Evolutionary conservation across 1,140 invertebrate species (phyloP).

Genomic region (Danaus plexippus): DNA sequence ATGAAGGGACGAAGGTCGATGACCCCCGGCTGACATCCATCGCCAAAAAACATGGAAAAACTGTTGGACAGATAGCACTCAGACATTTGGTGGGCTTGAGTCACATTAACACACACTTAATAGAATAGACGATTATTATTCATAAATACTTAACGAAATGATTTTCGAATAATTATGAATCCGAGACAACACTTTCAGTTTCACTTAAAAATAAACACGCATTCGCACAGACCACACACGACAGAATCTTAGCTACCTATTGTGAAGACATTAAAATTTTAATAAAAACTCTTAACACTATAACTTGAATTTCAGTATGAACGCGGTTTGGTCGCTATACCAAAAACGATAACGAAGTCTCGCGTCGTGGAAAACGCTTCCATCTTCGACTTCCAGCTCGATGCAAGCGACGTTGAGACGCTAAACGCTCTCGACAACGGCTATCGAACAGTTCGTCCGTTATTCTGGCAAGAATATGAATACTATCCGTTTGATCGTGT

Average conservation of each 20-base stretch:
- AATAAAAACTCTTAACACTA: conserved; percentile 29
- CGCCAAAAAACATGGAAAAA: conserved; percentile 79
- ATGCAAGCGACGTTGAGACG: conserved; percentile 71
- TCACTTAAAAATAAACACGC: too few relatives aligned
- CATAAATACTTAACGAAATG: too few relatives aligned
- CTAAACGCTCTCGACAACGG: conserved; percentile 40
- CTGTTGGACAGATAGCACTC: conserved; percentile 78
- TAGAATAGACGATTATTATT: too few relatives aligned
- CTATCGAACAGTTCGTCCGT: conserved; percentile 24
- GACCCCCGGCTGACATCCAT: conserved; percentile 78
- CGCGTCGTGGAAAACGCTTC: conserved; percentile 80
- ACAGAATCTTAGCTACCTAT: too few relatives aligned
- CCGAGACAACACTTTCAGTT: too few relatives aligned
- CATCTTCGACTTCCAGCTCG: conserved; percentile 81
- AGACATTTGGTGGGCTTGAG: conserved; percentile 73
- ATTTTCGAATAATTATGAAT: too few relatives aligned
- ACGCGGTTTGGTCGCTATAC: conserved; percentile 79
- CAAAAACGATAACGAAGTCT: conserved; percentile 81
- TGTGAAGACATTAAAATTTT: conserved; percentile 13
- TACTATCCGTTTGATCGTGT: conserved; percentile 47
- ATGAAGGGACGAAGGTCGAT: conserved; percentile 73
- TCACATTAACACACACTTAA: too few relatives aligned
- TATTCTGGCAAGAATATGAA: conserved; percentile 48
- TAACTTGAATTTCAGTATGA: conserved; percentile 71
- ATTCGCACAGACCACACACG: too few relatives aligned